These are phyloP conservation scores for Tolypeutes matacus DNA, from an alignment of 2,797 vertebrate genomes.

Conservation along the genomic window DNA sequence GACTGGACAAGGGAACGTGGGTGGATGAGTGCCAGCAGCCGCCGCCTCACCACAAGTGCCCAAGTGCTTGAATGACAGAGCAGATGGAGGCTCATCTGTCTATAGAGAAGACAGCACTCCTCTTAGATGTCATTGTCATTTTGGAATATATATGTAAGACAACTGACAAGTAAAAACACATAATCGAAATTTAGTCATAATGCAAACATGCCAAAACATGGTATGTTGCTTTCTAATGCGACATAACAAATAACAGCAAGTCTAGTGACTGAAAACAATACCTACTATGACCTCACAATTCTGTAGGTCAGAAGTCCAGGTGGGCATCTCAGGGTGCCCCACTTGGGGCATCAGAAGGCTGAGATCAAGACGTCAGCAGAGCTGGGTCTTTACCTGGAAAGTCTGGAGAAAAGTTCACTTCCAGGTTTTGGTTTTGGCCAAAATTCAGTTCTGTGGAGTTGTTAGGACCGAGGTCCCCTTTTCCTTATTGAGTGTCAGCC, in stretches of 20 bases:
- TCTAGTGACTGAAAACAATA: not conserved
- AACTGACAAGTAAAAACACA: not conserved
- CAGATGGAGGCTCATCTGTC: not conserved
- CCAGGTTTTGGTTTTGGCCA: not conserved
- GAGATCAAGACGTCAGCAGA: not conserved
- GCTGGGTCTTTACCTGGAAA: not conserved
- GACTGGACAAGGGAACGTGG: not conserved
- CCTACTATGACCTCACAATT: not conserved
- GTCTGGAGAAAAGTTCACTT: not conserved
- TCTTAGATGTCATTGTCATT: not conserved
- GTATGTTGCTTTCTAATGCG: not conserved
- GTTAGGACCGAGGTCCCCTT: not conserved
- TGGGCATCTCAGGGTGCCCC: not conserved
- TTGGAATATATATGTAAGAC: not conserved
- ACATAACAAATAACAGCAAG: not conserved
- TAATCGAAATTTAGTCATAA: not conserved
- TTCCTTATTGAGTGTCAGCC: not conserved
- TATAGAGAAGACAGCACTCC: not conserved
- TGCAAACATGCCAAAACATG: not conserved
- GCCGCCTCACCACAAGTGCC: not conserved
- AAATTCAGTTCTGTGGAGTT: not conserved
- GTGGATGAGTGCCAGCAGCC: too few relatives aligned
- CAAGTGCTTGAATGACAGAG: not conserved
- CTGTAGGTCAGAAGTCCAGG: not conserved
- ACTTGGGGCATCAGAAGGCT: not conserved